Evolutionary conservation across 2,113 vertebrate genomes (phyloP), one percentile per base, ranked within the genome.

Genomic region (Camarhynchus parvulus): DNA sequence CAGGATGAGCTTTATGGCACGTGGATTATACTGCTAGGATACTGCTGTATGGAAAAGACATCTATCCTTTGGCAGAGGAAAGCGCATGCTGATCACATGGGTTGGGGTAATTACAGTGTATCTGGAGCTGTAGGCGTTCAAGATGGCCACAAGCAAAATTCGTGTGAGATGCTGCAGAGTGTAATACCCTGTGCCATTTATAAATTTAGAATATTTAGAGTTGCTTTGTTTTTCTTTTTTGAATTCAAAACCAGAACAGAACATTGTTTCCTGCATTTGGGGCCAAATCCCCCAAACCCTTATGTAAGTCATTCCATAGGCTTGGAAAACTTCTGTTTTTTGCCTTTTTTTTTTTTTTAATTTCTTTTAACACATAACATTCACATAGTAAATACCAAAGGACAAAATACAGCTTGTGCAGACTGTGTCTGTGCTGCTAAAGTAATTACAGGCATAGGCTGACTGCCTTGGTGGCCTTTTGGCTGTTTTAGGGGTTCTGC

Each of bases 71-170:
- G 80, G 89, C 88, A 92, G 76, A 39, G 64, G 73, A 42, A 89
- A 78, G 73, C 69, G 67, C 73, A 88, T 2, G n/a, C 83, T 61
- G 64, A 90, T 93, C 94, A 92, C 88, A n/a, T 78, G 85, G 85
- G 56, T 5, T 50, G 61, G 73, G 69, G 50, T 95, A 96, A 96
- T 96, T 95, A 90, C 44, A 94, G 89, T 11, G 41, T 81, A 72
- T 93, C 86, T 78, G 82, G 82, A 90, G 72, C 63, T 83, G 94
- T 47, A 92, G 94, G 85, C 41, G 2, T 83, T 90, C 92, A 78
- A 84, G 79, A 89, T 87, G 90, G 90, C 73, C 96, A 96, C 85
- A 92, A 90, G 42, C 68, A 90, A 72, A 83, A 93, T 27, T 64
- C 16, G 10, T 83, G 68, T 42, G 79, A 83, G 79, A 72, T 3